Evolutionary conservation across 2,113 vertebrate genomes (phyloP).

Genomic region (Hydrolagus affinis): DNA sequence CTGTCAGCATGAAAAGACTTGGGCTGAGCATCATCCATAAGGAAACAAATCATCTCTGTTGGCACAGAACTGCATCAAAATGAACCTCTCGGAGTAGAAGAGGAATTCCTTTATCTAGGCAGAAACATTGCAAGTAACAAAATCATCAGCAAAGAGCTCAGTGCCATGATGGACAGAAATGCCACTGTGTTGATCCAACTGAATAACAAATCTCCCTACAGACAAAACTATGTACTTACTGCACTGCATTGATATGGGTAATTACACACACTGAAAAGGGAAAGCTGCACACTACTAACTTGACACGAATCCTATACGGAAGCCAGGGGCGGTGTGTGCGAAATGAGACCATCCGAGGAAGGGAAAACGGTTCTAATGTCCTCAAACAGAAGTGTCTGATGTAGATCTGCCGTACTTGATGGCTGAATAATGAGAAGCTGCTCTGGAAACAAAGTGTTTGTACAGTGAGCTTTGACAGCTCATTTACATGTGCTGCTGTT

Average conservation of each 20-base stretch:
- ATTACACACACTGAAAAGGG: background rate
- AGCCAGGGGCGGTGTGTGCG: background rate
- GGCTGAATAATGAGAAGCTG: background rate
- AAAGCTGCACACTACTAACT: background rate
- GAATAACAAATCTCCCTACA: background rate
- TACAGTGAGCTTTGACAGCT: background rate
- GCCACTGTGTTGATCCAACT: background rate
- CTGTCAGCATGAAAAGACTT: background rate
- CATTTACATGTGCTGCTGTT: background rate
- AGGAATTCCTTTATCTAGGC: background rate
- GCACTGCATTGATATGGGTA: background rate
- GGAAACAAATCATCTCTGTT: background rate
- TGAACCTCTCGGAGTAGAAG: background rate
- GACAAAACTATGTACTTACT: background rate
- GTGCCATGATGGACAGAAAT: background rate
- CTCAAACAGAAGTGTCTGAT: background rate
- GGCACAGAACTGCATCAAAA: too few species aligned
- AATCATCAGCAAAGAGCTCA: background rate
- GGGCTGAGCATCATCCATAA: background rate
- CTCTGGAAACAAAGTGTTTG: background rate
- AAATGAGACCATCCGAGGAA: background rate
- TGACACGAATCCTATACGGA: background rate
- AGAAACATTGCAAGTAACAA: background rate
- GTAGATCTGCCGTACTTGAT: background rate
- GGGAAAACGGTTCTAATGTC: background rate